Percentiles rank a stretch among this genome's conserved stretches.
These are phyloP conservation scores for Darevskia mixta DNA, from an alignment of 2,797 vertebrate species.

Conservation along the genomic window DNA sequence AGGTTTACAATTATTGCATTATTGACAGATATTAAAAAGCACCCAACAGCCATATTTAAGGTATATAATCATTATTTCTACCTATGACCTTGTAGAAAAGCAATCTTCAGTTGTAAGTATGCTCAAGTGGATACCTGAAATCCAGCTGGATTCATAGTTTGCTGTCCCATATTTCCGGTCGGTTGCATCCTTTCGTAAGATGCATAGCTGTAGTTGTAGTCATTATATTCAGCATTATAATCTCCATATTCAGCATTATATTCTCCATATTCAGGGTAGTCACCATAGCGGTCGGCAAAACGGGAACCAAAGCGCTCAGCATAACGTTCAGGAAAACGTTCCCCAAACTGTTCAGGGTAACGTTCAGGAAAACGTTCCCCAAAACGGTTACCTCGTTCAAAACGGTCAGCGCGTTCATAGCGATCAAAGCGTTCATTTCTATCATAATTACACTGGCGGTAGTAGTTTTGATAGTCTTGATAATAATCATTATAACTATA, in stretches of 20 bases:
- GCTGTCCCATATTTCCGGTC: conserved; percentile 71
- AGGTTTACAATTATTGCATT: not conserved
- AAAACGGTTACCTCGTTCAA: conserved; percentile 35
- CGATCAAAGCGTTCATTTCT: conserved; percentile 77
- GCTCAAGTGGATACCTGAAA: conserved; percentile 79
- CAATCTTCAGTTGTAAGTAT: rapidly evolving
- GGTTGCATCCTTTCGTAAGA: conserved; percentile 80
- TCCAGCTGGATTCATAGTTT: conserved; percentile 79
- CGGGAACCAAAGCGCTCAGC: conserved; percentile 35
- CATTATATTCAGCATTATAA: conserved; percentile 71
- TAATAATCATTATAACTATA: conserved; percentile 81
- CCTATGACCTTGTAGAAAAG: not conserved
- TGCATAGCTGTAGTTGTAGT: conserved; percentile 85
- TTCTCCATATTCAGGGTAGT: conserved; percentile 39
- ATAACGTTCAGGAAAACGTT: conserved; percentile 41
- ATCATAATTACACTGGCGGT: conserved; percentile 88
- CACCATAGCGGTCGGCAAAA: conserved; percentile 35
- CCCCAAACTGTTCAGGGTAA: conserved; percentile 39
- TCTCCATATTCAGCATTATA: conserved; percentile 75
- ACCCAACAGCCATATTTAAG: not conserved
- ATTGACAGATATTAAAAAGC: not conserved
- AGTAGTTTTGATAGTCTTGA: conserved; percentile 84
- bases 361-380: conserved; percentile 37
- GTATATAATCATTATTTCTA: not conserved
- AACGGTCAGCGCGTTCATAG: conserved; percentile 31